Base-by-base conservation (phyloP, 64 coral and sea anemone species). In the Porites australiensis region DNA sequence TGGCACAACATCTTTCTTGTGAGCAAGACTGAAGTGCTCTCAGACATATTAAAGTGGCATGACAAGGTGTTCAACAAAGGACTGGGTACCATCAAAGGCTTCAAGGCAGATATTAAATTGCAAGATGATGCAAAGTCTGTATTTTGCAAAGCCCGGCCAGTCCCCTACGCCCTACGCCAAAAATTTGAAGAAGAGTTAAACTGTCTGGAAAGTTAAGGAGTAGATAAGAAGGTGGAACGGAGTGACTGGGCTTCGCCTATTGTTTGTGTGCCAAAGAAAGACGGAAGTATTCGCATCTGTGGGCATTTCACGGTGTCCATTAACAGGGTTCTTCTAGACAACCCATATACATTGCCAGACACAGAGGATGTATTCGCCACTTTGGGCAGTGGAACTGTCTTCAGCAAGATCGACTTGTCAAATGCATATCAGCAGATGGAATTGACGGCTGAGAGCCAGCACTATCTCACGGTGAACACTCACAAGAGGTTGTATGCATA, bases 401-500 rank as follows among this genome's bases (percentile, higher is more conserved):
- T 80, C 18, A 90, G 88, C 63, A 90, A 90, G 72, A 90, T 90
- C 70, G 75, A 80, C 23, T 69, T 90, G 76, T 70, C 88, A 65
- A 80, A 90, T 54, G 61, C 88, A 3, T 91, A 77, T 72, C 79
- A 91, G 27, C 89, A 91, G 23, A 91, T 84, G 89, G 89, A 84
- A 72, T 13, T 91, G 66, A 91, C 14, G 21, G 20, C 37, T 13
- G 58, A 91, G 3, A 91, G 89, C 74, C 89, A 76, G 46, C 79
- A 84, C 43, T 91, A 84, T 74, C 79, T 83, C 6, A 84, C 89
- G 10, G 79, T 91, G 79, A 91, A 82, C 51, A 82, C 64, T 64
- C 89, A 91, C 66, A 81, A 90, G 22, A 47, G 88, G 12, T 20
- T 90, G 46, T 90, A 90, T 90, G 88, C 88, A 8, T 90, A 91